Base-by-base conservation (phyloP, 92 coral and sea anemone genomes). In the Pocillopora grandis region DNA sequence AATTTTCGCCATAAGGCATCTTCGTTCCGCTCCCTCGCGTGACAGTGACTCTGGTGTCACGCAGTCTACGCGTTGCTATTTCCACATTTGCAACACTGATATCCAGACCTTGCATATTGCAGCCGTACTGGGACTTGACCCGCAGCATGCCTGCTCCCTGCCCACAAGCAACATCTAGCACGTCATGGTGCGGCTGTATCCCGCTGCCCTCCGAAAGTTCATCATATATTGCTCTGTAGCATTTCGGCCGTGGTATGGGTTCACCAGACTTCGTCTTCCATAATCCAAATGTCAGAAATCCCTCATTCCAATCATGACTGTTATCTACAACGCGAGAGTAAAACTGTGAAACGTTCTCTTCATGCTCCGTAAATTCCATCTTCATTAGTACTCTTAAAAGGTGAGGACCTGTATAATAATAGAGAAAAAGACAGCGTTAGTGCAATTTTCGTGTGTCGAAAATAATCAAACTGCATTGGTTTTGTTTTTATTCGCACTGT, bases 11-110 rank as follows among this genome's bases (percentile, higher is more conserved):
- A 57, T 72, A 84, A 4, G 91, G 91, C 64, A 88, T 75, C 71
- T 88, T 77, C 35, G 83, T 80, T 14, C 85, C 91, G 62, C 91
- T 88, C 15, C 91, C 91, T 16, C 27, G 86, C 10, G 86, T 82
- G 16, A 61, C 80, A 61, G 55, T 60, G 70, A 88, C 27, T 52
- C 88, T 75, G 81, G 85, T 64, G 83, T 84, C 85, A 89, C 89
- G 82, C 89, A 82, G 19, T 89, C 89, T 63, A 19, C 85, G 80
- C 87, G 35, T 83, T 37, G 87, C 80, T 15, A 83, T 57, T 59
- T 75, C 57, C 74, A 73, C 87, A 13, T 83, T 83, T 62, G 80
- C 87, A 75, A 60, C 80, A 72, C 87, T 83, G 73, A 83, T 33
- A 71, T 83, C 87, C 57, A 83, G 87, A 21, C 86, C 86, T 35